Evolutionary conservation across 2,113 vertebrate genomes (phyloP).

Genomic region (Ornithorhynchus anatinus): DNA sequence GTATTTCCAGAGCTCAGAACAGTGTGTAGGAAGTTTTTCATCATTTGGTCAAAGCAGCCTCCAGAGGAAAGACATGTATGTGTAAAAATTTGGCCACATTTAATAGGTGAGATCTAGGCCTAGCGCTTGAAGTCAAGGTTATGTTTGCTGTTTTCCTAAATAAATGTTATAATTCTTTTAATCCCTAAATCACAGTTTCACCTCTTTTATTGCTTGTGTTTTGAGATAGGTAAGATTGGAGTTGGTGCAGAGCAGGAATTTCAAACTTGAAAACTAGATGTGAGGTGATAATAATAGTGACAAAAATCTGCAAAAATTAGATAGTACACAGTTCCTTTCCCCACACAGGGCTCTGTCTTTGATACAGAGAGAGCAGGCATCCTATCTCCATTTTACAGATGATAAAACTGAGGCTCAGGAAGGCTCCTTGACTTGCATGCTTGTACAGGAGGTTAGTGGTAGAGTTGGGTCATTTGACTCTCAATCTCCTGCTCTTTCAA

Average conservation of each 20-base stretch:
- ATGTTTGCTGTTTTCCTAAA: slow-evolving; percentile 15
- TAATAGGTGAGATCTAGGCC: neutral
- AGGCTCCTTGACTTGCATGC: too few species aligned
- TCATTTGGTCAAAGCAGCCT: slow-evolving; percentile 40
- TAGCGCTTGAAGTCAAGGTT: neutral
- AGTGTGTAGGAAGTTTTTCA: slow-evolving; percentile 33
- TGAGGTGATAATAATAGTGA: too few species aligned
- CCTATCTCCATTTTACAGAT: too few species aligned
- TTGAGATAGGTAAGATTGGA: slow-evolving; percentile 23
- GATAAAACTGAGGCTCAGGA: too few species aligned
- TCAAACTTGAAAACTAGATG: slow-evolving; percentile 38
- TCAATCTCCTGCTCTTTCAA: too few species aligned
- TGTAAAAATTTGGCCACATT: neutral
- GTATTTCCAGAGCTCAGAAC: slow-evolving; percentile 38
- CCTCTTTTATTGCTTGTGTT: neutral
- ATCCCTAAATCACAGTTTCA: neutral
- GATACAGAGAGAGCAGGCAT: too few species aligned
- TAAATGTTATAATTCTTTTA: neutral
- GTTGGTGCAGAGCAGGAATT: slow-evolving; percentile 16
- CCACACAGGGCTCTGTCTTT: too few species aligned
- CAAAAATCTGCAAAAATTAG: too few species aligned
- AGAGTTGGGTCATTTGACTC: too few species aligned
- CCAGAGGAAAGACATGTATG: slow-evolving; percentile 1
- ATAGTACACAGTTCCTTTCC: too few species aligned
- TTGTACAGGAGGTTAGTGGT: too few species aligned